These are phyloP conservation scores for Acrocera orbiculus DNA, from an alignment of 2,888 invertebrate species.

Conservation along the genomic window DNA sequence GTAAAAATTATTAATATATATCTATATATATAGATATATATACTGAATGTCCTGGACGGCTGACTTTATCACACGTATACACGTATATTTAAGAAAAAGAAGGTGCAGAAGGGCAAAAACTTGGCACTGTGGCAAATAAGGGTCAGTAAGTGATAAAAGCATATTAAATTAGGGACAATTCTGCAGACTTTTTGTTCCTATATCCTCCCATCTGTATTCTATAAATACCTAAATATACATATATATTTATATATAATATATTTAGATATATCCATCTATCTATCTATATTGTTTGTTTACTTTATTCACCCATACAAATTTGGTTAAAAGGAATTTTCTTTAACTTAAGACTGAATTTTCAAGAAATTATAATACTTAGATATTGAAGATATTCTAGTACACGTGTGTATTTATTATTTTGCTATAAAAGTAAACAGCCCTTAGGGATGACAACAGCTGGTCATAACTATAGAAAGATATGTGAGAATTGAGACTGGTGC, in stretches of 20 bases:
- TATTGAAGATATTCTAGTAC: too few relatives aligned
- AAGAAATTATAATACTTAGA: too few relatives aligned
- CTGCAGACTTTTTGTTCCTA: constrained; percentile 4
- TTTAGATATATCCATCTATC: constrained; percentile 6
- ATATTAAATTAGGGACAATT: constrained; percentile 9
- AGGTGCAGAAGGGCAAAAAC: constrained; percentile 2
- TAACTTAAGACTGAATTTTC: too few relatives aligned
- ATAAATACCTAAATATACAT: too few relatives aligned
- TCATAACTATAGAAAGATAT: constrained; percentile 10
- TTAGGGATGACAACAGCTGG: constrained; percentile 12
- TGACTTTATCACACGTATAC: too few relatives aligned
- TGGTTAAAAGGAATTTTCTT: too few relatives aligned
- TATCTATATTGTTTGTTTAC: neutral
- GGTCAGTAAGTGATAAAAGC: constrained; percentile 10
- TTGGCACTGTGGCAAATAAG: constrained; percentile 8
- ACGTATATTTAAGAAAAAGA: too few relatives aligned
- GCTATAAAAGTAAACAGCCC: constrained; percentile 12
- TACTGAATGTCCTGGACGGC: too few relatives aligned
- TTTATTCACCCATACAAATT: neutral
- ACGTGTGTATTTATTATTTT: constrained; percentile 11
- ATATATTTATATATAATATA: neutral
- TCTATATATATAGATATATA: neutral
- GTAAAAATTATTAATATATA: constrained; percentile 2
- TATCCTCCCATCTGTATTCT: neutral
- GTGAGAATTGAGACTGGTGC: constrained; percentile 6